Base-by-base conservation (phyloP, 2,888 invertebrate genomes). In the Noctua janthina region DNA sequence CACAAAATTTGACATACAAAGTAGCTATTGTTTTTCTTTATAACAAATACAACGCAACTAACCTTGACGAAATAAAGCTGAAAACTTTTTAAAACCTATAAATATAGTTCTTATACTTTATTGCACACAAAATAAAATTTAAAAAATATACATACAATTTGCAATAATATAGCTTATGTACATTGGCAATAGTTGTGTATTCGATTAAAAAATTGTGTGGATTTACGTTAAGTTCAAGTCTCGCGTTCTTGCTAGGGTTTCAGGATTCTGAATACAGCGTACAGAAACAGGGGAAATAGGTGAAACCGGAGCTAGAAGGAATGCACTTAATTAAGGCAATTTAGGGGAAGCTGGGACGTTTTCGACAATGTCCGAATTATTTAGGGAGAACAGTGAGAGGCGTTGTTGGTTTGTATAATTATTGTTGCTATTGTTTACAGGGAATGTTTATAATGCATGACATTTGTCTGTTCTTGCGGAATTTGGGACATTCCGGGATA, bases 281-380 rank as follows among this genome's bases (percentile, higher is more conserved):
- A 66, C 64, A 43, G 79, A 79, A 80, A 68, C 8, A 8, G 17
- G 15, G 46, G 15, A 68, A 46, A 74, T 80, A 78, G 39, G 62
- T 68, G 73, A 62, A 78, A 76, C 77, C 62, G 67, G 66, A 77
- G 72, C 77, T 76, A 54, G 59, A 71, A 85, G 86, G 76, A 78
- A 85, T 83, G 83, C 79, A 78, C 78, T 87, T 88, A 83, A 83
- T 87, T 85, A 81, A 81, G 77, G 79, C 78, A 79, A 81, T 89
- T 80, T 79, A 72, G 79, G 70, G 54, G 76, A 79, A 67, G 74
- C 76, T 54, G 66, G 67, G 56, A 73, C 72, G 81, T 76, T 79
- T 81, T 76, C 64, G 69, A 75, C 78, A 69, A 69, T 46, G 85
- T 81, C 51, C 59, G 43, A 76, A 81, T 78, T 74, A 67, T 87